Percentiles rank a stretch among this genome's conserved stretches.
Evolutionary conservation across 1,140 invertebrate species (phyloP).

Genomic region (Bilobella aurantiaca): DNA sequence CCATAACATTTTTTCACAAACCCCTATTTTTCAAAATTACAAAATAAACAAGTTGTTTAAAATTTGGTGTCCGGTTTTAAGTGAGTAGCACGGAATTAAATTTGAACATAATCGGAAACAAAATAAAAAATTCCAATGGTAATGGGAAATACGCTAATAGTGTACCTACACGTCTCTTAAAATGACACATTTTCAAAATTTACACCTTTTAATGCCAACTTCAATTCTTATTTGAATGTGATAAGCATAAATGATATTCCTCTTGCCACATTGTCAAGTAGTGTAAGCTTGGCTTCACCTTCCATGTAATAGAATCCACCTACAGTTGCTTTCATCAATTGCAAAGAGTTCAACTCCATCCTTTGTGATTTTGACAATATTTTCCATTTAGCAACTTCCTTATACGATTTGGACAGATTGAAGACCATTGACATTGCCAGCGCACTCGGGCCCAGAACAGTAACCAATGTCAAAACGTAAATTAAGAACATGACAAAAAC

Average conservation of each 20-base stretch:
- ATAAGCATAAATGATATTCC: background rate
- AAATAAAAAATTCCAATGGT: no score
- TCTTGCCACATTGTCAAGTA: background rate
- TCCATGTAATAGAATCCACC: background rate
- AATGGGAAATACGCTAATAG: no score
- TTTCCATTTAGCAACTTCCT: background rate
- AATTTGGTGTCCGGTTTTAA: no score
- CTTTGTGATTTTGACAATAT: background rate
- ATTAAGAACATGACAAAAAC: background rate
- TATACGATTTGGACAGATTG: no score
- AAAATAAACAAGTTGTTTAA: no score
- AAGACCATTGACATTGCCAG: background rate
- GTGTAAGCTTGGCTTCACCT: background rate
- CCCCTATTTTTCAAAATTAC: no score
- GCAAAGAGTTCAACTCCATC: background rate
- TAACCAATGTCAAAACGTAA: background rate
- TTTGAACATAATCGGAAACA: no score
- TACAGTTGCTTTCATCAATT: background rate
- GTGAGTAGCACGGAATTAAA: no score
- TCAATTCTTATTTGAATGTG: background rate
- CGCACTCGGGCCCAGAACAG: background rate
- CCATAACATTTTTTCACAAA: no score
- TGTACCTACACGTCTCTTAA: no score
- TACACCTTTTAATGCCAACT: no score
- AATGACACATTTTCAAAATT: no score